Percentiles rank a stretch among this genome's conserved stretches.
Evolutionary conservation across 2,797 vertebrate genomes (phyloP).

Genomic region (Pseudochromis fuscus): DNA sequence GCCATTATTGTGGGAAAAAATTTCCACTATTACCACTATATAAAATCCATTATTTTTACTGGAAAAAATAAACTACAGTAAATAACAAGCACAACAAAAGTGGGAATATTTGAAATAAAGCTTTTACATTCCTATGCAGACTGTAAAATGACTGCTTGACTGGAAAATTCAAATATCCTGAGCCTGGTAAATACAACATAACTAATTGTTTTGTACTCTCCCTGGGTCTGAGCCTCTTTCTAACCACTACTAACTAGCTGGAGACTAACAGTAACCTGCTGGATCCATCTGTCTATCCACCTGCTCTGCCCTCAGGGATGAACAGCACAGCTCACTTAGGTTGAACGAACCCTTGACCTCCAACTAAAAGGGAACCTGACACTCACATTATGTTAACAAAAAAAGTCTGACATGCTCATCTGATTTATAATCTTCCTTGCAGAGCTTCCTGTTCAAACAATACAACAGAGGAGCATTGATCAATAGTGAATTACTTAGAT

Average conservation of each 20-base stretch:
- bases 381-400: conserved; percentile 4
- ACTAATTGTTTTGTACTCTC: background rate
- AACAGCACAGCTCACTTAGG: conserved; percentile 28
- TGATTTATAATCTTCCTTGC: conserved; percentile 10
- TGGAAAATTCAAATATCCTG: background rate
- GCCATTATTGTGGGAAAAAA: background rate
- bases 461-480: conserved; percentile 7
- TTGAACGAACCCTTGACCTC: conserved; percentile 40
- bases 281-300: conserved; percentile 71
- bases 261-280: conserved; percentile 45
- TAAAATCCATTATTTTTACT: too few relatives aligned
- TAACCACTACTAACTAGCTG: conserved; percentile 16
- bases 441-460: conserved; percentile 14
- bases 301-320: conserved; percentile 67
- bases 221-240: background rate
- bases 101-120: background rate
- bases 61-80: background rate
- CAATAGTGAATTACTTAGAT: conserved; percentile 13
- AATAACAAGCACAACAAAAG: background rate
- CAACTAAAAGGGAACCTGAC: conserved; percentile 22
- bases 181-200: background rate
- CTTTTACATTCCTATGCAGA: background rate
- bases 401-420: background rate
- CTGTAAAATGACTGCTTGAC: background rate
- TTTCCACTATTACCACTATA: background rate